Percentiles rank a stretch among this genome's conserved stretches.
phyloP scores from a whole-genome alignment of 2,888 invertebrate species.

The Philonicus albiceps region DNA sequence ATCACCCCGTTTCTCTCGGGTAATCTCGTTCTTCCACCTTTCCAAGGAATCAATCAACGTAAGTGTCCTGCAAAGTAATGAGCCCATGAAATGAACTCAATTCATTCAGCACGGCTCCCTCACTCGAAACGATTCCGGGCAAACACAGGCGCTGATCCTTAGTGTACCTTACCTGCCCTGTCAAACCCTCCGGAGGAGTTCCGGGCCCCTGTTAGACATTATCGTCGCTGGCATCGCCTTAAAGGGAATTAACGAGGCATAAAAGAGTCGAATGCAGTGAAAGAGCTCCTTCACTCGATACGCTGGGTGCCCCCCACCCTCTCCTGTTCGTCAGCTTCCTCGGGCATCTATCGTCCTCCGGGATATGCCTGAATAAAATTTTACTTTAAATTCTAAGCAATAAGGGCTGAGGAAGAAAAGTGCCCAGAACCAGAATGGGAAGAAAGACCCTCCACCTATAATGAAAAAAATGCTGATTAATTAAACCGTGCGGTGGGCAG shows the following conservation, averaged over 20 bases:
- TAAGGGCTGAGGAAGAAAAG: not conserved
- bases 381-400: not conserved
- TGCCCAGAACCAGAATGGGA: not conserved
- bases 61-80: not conserved
- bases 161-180: not conserved
- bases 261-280: not conserved
- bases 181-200: not conserved
- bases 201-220: not conserved
- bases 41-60: not conserved
- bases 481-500: slow-evolving; percentile 5
- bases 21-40: not conserved
- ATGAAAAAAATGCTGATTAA: slow-evolving; percentile 5
- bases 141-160: not conserved
- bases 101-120: not conserved
- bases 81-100: not conserved
- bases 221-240: not conserved
- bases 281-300: not conserved
- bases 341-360: not conserved
- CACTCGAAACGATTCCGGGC: not conserved
- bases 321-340: not conserved
- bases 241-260: not conserved
- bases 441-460: not conserved
- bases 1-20: not conserved
- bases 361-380: not conserved
- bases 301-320: not conserved